These are phyloP conservation scores for Ormia ochracea DNA, from an alignment of 2,888 invertebrate genomes.

Conservation along the genomic window DNA sequence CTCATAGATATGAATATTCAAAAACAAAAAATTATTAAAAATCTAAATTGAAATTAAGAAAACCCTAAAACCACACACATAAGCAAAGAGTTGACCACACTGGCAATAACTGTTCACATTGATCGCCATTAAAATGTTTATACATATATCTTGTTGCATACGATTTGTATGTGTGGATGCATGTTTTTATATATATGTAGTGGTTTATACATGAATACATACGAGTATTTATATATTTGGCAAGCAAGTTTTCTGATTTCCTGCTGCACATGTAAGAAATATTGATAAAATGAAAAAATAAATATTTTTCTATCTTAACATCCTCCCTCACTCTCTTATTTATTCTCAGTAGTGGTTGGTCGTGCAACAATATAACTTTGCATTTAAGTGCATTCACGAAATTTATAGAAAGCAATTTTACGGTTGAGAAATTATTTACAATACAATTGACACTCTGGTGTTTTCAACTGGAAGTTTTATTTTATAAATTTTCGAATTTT, in stretches of 20 bases:
- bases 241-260: neutral
- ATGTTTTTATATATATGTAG: no score
- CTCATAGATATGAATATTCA: no score
- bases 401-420: neutral
- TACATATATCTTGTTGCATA: no score
- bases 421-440: neutral
- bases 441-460: neutral
- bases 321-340: neutral
- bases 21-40: no score
- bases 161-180: no score
- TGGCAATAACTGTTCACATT: no score
- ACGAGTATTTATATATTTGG: neutral
- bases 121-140: no score
- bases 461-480: neutral
- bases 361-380: neutral
- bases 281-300: neutral
- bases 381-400: neutral
- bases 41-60: no score
- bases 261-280: neutral
- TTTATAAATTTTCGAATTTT: neutral
- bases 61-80: no score
- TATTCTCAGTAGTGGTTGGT: conserved; percentile 74
- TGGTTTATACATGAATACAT: neutral
- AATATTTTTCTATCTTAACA: neutral
- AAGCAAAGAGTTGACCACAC: no score